A percentile compares a stretch with the other conserved stretches of the same genome.
phyloP scores from a whole-genome alignment of 2,797 vertebrate genomes.

The Cyprinella venusta region DNA sequence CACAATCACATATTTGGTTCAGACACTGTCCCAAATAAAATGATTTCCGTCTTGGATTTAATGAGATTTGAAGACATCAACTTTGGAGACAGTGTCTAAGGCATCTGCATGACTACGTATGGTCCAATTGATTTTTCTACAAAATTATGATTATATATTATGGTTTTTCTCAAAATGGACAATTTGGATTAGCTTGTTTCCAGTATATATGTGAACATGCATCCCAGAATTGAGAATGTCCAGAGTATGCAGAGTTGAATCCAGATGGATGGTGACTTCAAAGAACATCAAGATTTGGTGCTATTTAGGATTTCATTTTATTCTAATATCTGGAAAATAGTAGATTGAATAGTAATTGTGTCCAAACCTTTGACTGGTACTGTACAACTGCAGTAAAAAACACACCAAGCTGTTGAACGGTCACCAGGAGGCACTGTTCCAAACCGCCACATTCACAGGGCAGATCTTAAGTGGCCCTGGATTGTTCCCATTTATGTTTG shows the following conservation, averaged over 20 bases:
- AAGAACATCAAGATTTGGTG: not conserved
- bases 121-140: not conserved
- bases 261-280: not conserved
- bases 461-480: slow-evolving; percentile 78
- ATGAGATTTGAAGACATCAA: too few relatives aligned
- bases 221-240: not conserved
- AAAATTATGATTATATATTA: not conserved
- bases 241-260: not conserved
- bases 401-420: not conserved
- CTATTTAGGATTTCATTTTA: not conserved
- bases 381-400: not conserved
- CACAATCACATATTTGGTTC: too few relatives aligned
- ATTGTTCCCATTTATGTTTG: slow-evolving; percentile 81
- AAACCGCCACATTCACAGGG: slow-evolving; percentile 77
- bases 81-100: too few relatives aligned
- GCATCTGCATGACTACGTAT: not conserved
- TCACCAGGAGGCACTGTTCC: slow-evolving; percentile 82
- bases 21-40: too few relatives aligned
- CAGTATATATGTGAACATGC: not conserved
- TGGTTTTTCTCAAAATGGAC: not conserved
- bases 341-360: not conserved
- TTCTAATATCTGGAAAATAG: not conserved
- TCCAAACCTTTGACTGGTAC: slow-evolving; percentile 2
- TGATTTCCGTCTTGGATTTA: too few relatives aligned
- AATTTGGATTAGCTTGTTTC: not conserved